Conservation (phyloP, 2,888 invertebrate genomes). For the Psococerastis gibbosa region DNA sequence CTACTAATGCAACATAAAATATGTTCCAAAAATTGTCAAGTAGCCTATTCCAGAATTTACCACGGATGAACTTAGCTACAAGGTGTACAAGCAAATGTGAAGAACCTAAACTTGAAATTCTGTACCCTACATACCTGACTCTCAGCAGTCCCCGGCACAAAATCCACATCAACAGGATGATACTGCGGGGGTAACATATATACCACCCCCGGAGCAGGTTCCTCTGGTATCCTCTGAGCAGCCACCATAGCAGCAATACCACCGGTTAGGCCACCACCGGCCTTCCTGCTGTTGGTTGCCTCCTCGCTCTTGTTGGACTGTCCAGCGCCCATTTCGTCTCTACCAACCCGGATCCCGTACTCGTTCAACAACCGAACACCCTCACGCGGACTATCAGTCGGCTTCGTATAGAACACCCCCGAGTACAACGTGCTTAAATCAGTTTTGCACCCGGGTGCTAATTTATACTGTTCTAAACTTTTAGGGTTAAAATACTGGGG, state of each 20-base stretch:
- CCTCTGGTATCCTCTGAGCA: conserved; percentile 2
- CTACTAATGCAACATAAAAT: too few relatives aligned
- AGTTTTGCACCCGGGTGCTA: conserved; percentile 6
- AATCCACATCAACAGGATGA: conserved; percentile 3
- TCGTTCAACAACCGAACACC: conserved; percentile 2
- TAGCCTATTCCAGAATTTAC: too few relatives aligned
- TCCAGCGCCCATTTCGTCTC: background rate
- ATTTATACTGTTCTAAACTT: conserved; percentile 4
- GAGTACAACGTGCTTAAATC: conserved; percentile 5
- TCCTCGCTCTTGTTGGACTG: background rate
- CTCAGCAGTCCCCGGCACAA: too few relatives aligned
- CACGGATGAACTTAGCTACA: too few relatives aligned
- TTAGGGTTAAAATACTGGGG: conserved; percentile 5
- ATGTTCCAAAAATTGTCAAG: too few relatives aligned
- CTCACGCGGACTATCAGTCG: background rate
- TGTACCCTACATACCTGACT: too few relatives aligned
- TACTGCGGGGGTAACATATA: conserved; percentile 3
- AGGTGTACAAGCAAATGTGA: too few relatives aligned
- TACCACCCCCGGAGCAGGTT: background rate
- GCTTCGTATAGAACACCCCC: conserved; percentile 7
- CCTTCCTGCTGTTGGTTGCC: background rate
- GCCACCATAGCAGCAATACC: background rate
- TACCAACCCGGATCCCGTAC: background rate
- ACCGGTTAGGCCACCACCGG: background rate
- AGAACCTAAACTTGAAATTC: too few relatives aligned